Evolutionary conservation across 2,888 invertebrate genomes (phyloP).

Genomic region (Sesamia inferens): DNA sequence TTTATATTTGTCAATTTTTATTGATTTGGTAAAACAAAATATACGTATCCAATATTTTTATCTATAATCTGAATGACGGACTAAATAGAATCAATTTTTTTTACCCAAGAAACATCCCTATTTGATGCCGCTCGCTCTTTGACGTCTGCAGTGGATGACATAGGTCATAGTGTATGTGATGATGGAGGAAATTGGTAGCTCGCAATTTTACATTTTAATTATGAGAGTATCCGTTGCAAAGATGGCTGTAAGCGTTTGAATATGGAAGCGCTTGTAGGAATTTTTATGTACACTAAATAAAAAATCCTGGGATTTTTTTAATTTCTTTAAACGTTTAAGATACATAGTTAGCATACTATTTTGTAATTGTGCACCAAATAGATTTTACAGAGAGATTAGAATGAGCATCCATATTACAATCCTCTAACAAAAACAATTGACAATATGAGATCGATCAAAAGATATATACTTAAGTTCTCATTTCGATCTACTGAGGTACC

Average conservation of each 20-base stretch:
- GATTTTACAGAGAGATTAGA: not conserved
- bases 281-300: not conserved
- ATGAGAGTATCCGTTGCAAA: not conserved
- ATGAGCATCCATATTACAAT: not conserved
- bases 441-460: not conserved
- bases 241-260: not conserved
- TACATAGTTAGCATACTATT: not conserved
- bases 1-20: too few species aligned
- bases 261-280: not conserved
- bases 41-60: too few species aligned
- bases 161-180: not conserved
- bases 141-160: slow-evolving; percentile 20
- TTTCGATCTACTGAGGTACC: not conserved
- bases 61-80: too few species aligned
- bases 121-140: slow-evolving; percentile 39
- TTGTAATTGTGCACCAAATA: too few species aligned
- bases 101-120: too few species aligned
- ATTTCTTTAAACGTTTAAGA: not conserved
- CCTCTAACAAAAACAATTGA: not conserved
- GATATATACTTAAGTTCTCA: not conserved
- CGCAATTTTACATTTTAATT: slow-evolving; percentile 5
- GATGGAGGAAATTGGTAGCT: slow-evolving; percentile 16
- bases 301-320: too few species aligned
- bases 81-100: too few species aligned
- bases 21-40: too few species aligned